Evolutionary conservation across 1,140 invertebrate species (phyloP).

Genomic region (Stenopsyche tienmushanensis): DNA sequence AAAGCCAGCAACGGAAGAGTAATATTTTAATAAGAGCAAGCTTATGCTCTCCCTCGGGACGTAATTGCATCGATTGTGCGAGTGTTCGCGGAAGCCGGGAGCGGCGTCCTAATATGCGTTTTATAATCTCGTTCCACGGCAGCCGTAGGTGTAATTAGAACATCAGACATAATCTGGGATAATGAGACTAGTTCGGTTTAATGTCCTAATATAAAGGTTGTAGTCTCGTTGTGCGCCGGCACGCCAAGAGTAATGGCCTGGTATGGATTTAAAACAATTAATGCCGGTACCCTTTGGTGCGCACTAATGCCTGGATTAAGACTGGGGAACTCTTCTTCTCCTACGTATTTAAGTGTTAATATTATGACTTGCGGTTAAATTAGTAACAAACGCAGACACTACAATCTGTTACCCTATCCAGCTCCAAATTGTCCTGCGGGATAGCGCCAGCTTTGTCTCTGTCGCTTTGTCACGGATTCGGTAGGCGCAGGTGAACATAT

Average conservation of each 20-base stretch:
- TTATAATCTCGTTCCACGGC: conserved; percentile 11
- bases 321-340: conserved; percentile 11
- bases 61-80: conserved; percentile 2
- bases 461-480: no score
- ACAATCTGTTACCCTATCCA: conserved; percentile 22
- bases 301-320: conserved; percentile 31
- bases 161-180: conserved; percentile 22
- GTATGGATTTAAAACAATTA: conserved; percentile 42
- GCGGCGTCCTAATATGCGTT: background rate
- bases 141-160: conserved; percentile 5
- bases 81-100: background rate
- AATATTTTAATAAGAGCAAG: no score
- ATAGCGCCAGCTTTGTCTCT: background rate
- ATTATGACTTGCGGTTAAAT: conserved; percentile 33
- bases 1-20: no score
- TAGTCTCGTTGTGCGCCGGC: background rate
- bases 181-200: conserved; percentile 19
- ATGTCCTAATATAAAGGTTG: conserved; percentile 14
- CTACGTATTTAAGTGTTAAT: conserved; percentile 26
- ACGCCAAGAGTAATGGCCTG: conserved; percentile 23
- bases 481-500: conserved; percentile 3
- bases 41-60: background rate
- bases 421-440: background rate
- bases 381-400: conserved; percentile 15
- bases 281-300: conserved; percentile 26